Evolutionary conservation across 2,888 invertebrate genomes (phyloP).

Genomic region (Vesta saturnalis): DNA sequence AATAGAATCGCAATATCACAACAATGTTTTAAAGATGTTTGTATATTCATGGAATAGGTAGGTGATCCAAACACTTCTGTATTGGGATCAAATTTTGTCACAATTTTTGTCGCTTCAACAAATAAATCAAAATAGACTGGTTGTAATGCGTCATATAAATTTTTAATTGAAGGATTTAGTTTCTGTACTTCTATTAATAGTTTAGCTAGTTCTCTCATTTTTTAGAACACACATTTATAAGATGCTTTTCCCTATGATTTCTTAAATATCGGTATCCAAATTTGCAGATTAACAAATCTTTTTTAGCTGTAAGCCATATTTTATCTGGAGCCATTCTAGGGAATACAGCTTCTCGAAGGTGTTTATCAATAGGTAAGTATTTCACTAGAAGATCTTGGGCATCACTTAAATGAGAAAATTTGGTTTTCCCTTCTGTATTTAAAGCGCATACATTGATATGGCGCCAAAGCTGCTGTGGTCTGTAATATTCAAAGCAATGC

Average conservation of each 20-base stretch:
- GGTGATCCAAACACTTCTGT: background rate
- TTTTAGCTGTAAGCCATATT: too few species aligned
- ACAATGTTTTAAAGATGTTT: background rate
- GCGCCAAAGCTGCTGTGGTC: background rate
- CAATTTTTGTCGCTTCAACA: too few species aligned
- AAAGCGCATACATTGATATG: background rate
- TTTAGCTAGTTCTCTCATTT: slow-evolving; percentile 1
- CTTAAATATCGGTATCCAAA: background rate
- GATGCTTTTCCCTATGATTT: slow-evolving; percentile 1
- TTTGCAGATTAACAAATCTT: background rate
- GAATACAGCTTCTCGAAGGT: background rate
- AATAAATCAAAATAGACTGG: too few species aligned
- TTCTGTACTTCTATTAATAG: too few species aligned
- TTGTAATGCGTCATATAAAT: too few species aligned
- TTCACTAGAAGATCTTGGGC: background rate
- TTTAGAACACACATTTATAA: background rate
- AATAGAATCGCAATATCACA: too few species aligned
- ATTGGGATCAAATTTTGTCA: background rate
- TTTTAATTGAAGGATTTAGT: too few species aligned
- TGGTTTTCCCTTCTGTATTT: too few species aligned
- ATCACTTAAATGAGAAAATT: too few species aligned
- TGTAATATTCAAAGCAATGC: background rate
- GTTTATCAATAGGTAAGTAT: background rate
- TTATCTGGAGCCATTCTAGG: too few species aligned
- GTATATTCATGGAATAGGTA: background rate